Evolutionary conservation across 1,140 invertebrate genomes (phyloP).

Genomic region (Aethina tumida): DNA sequence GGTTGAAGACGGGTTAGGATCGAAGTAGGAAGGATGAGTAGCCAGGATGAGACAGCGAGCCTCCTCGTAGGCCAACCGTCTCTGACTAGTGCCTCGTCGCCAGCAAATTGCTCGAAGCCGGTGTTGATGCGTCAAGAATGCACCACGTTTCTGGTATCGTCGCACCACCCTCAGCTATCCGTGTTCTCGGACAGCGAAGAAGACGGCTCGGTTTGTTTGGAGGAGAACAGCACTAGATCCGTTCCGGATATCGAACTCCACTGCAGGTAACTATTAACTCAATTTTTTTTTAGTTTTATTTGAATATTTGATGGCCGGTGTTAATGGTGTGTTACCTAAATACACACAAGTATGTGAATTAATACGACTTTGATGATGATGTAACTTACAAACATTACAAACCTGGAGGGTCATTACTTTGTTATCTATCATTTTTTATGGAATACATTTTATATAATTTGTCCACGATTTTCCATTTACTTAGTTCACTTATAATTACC

Average conservation of each 20-base stretch:
- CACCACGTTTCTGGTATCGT: conserved; percentile 60
- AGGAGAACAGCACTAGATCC: conserved; percentile 64
- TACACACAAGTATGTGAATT: no score
- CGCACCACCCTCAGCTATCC: conserved; percentile 60
- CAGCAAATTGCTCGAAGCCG: conserved; percentile 48
- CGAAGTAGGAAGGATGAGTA: conserved; percentile 37
- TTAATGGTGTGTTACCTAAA: no score
- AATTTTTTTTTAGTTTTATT: no score
- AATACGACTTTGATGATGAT: no score
- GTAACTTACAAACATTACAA: no score
- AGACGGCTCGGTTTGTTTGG: conserved; percentile 49
- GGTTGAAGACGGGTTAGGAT: conserved; percentile 17
- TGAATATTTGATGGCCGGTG: no score
- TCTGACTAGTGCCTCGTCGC: conserved; percentile 40
- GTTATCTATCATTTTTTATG: no score
- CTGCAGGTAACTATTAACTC: conserved; percentile 55
- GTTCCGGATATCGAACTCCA: conserved; percentile 84
- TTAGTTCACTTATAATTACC: no score
- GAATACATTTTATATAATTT: no score
- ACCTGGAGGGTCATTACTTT: no score
- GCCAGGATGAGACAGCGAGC: conserved; percentile 69
- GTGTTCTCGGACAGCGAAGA: conserved; percentile 70
- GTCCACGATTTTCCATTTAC: no score
- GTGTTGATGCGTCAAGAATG: conserved; percentile 75
- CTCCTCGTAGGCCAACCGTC: conserved; percentile 52